Percentiles rank a stretch among this genome's conserved stretches.
Conservation (phyloP, 1,140 invertebrate species). For the Sitophilus oryzae region DNA sequence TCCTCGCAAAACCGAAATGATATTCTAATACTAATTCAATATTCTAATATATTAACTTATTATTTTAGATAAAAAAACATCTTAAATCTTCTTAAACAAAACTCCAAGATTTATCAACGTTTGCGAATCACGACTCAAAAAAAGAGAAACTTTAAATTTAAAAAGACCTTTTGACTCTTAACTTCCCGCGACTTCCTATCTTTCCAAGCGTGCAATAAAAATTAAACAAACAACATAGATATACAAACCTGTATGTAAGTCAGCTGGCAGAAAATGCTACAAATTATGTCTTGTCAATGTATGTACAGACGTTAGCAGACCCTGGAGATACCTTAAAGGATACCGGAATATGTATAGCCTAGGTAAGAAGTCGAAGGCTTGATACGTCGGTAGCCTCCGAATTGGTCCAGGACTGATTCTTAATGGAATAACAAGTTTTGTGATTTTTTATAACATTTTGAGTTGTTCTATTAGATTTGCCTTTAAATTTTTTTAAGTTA, state of each 20-base stretch:
- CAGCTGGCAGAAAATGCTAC: constrained; percentile 28
- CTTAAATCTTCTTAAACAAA: no score
- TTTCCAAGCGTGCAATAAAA: constrained; percentile 22
- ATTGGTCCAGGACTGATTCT: neutral
- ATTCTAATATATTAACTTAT: no score
- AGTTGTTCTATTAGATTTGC: no score
- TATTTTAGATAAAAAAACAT: no score
- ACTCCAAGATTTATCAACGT: no score
- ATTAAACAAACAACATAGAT: constrained; percentile 29
- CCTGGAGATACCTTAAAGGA: constrained; percentile 36
- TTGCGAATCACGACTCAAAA: neutral
- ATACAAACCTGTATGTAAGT: constrained; percentile 34
- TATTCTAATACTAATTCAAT: no score
- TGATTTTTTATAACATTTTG: no score
- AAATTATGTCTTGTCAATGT: constrained; percentile 37
- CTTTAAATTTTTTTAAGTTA: no score
- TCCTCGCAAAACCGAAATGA: no score
- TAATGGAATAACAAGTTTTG: no score
- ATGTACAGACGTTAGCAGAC: constrained; percentile 24
- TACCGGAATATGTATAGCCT: constrained; percentile 25
- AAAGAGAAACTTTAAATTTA: neutral
- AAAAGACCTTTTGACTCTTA: neutral
- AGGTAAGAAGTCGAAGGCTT: constrained; percentile 18
- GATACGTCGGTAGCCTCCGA: constrained; percentile 8
- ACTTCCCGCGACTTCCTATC: neutral